Percentiles rank a stretch among this genome's conserved stretches.
These are phyloP conservation scores for Dromas ardeola DNA, from an alignment of 2,113 vertebrate species.

Conservation along the genomic window DNA sequence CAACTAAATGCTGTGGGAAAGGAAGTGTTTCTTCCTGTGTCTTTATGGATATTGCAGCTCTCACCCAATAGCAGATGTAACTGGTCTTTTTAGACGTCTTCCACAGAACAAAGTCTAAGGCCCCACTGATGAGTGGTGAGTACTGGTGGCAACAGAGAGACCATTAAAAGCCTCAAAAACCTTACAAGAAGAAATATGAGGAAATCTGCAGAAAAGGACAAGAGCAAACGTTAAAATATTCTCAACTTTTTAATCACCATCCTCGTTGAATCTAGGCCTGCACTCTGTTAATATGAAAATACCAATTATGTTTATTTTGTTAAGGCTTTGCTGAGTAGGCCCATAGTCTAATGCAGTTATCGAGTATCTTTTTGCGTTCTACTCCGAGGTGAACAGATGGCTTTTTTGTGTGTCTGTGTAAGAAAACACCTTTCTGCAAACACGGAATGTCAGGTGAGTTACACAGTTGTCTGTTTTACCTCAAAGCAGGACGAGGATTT, in stretches of 20 bases:
- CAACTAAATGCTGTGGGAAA: background rate
- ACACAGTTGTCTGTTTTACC: background rate
- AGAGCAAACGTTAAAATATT: background rate
- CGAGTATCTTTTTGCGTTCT: background rate
- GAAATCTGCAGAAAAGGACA: background rate
- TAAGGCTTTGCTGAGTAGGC: background rate
- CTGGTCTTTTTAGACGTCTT: background rate
- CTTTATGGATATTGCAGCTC: background rate
- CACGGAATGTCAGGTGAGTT: background rate
- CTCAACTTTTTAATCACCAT: background rate
- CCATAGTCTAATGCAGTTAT: background rate
- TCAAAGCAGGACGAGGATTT: background rate
- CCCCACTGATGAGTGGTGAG: too few species aligned
- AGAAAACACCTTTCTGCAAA: background rate
- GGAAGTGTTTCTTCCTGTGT: background rate
- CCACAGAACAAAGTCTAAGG: background rate
- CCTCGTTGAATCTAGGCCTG: background rate
- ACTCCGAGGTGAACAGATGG: background rate
- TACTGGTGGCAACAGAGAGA: background rate
- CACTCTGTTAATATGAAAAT: background rate
- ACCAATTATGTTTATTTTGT: background rate
- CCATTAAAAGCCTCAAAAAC: background rate
- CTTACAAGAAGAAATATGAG: background rate
- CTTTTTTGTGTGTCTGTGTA: background rate
- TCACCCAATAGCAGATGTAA: background rate